Evolutionary conservation across 1,140 invertebrate species (phyloP).

Genomic region (Sarcophaga peregrina): DNA sequence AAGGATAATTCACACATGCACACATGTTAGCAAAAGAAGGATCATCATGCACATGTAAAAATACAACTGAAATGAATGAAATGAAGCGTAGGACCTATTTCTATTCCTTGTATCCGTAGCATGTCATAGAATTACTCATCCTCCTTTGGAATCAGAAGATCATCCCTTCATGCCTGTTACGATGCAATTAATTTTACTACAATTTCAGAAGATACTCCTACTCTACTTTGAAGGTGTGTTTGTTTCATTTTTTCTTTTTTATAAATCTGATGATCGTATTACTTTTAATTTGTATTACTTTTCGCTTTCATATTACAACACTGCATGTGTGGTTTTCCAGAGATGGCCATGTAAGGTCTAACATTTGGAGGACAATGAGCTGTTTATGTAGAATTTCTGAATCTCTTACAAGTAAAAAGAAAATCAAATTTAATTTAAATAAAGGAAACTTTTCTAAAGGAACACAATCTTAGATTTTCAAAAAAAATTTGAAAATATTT

Average conservation of each 20-base stretch:
- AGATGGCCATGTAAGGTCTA: neutral
- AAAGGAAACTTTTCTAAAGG: no score
- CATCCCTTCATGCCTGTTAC: conserved; percentile 44
- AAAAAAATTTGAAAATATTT: no score
- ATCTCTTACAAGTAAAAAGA: no score
- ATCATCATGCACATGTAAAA: neutral
- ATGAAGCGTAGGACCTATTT: neutral
- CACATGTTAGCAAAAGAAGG: neutral
- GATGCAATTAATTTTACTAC: conserved; percentile 63
- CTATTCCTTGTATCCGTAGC: neutral
- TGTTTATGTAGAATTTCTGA: no score
- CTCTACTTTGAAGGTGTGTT: neutral
- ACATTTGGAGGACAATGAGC: no score
- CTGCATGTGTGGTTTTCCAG: neutral
- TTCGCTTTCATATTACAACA: neutral
- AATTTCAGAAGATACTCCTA: conserved; percentile 50
- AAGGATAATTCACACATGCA: neutral
- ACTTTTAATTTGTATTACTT: neutral
- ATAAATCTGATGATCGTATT: conserved; percentile 20
- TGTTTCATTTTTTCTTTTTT: neutral
- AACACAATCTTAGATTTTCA: no score
- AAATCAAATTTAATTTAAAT: no score
- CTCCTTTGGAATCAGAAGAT: neutral
- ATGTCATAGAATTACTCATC: neutral
- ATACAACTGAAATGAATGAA: neutral